Percentiles rank a stretch among this genome's conserved stretches.
phyloP scores from a whole-genome alignment of 2,888 invertebrate genomes.

The Dynastes maya region DNA sequence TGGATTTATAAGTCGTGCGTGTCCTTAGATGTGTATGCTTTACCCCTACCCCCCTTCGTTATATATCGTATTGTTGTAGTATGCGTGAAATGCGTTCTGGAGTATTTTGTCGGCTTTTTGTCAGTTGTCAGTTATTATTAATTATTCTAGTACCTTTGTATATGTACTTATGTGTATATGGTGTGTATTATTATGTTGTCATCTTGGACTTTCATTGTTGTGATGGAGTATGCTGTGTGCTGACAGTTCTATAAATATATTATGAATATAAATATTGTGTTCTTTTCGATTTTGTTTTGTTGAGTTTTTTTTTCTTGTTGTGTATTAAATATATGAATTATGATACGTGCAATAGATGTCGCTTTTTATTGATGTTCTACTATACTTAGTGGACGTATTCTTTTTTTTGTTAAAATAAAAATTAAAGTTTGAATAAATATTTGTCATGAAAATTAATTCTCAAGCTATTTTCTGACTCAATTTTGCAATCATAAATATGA shows the following conservation, averaged over 20 bases:
- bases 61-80: too few species aligned
- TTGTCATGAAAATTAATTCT: not conserved
- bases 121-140: too few species aligned
- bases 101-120: too few species aligned
- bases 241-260: not conserved
- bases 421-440: too few species aligned
- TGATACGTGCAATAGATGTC: not conserved
- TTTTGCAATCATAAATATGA: not conserved
- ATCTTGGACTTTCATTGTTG: not conserved
- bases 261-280: not conserved
- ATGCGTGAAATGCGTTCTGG: too few species aligned
- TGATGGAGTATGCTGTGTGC: not conserved
- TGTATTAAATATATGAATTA: not conserved
- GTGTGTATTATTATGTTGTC: not conserved
- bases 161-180: not conserved
- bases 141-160: not conserved
- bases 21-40: too few species aligned
- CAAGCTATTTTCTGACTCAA: not conserved
- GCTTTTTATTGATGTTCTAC: constrained; percentile 11
- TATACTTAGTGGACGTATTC: not conserved
- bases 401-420: too few species aligned
- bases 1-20: too few species aligned
- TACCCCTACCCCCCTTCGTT: too few species aligned
- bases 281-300: not conserved
- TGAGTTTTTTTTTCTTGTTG: not conserved